phyloP scores from a whole-genome alignment of 2,888 invertebrate genomes.

The Vannuccia rotundouncinata region DNA sequence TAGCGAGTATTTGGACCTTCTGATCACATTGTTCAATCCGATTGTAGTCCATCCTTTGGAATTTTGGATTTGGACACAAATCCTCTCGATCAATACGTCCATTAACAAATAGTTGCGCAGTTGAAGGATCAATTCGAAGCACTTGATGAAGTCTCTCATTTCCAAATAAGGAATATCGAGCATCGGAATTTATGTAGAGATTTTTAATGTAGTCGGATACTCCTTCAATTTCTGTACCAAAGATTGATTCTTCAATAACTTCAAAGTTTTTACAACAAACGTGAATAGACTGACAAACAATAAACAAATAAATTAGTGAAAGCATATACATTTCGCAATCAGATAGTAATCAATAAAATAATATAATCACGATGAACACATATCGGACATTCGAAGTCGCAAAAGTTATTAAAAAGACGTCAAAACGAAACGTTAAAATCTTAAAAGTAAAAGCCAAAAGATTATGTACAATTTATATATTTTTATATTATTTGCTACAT shows the following conservation, averaged over 20 bases:
- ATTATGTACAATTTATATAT: not conserved
- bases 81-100: conserved; percentile 28
- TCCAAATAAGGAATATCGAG: not conserved
- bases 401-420: no score
- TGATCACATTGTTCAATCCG: not conserved
- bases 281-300: not conserved
- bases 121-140: conserved; percentile 9
- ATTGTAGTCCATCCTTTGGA: not conserved
- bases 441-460: no score
- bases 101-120: conserved; percentile 6
- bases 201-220: conserved; percentile 10
- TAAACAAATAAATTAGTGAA: not conserved
- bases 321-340: not conserved
- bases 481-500: not conserved
- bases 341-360: no score
- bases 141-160: not conserved
- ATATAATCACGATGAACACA: no score
- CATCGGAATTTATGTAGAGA: not conserved
- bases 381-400: no score
- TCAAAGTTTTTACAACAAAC: not conserved
- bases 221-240: conserved; percentile 30
- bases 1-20: not conserved
- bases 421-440: no score
- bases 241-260: conserved; percentile 6
- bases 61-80: conserved; percentile 3